These are phyloP conservation scores for Numenius phaeopus DNA, from an alignment of 2,797 vertebrate species.

Conservation along the genomic window DNA sequence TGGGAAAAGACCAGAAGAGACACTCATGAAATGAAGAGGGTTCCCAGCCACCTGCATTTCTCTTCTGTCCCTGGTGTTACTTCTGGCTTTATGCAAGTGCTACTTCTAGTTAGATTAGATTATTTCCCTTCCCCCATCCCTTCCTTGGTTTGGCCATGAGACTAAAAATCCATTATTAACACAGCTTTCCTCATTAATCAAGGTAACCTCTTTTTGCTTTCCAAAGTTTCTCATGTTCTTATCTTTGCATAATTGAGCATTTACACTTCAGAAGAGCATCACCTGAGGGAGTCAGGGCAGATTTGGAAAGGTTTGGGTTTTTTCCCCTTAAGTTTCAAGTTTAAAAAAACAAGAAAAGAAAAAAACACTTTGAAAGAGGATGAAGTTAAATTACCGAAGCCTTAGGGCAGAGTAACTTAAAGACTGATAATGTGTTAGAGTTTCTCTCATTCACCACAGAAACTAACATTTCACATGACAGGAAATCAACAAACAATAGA, in stretches of 20 bases:
- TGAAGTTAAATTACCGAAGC: slow-evolving; percentile 52
- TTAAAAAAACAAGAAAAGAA: neutral
- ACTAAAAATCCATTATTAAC: slow-evolving; percentile 45
- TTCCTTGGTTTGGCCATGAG: slow-evolving; percentile 24
- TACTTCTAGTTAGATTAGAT: slow-evolving; percentile 25
- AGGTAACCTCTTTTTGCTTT: slow-evolving; percentile 47
- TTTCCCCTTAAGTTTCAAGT: neutral
- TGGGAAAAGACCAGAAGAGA: neutral
- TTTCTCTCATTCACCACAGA: slow-evolving; percentile 46
- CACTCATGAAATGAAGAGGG: neutral
- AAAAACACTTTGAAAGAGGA: slow-evolving; percentile 10
- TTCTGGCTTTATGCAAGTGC: neutral
- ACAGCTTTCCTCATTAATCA: slow-evolving; percentile 65
- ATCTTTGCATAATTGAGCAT: slow-evolving; percentile 68
- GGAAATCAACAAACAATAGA: slow-evolving; percentile 36
- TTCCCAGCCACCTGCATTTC: neutral
- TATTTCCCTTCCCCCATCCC: neutral
- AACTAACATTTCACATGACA: slow-evolving; percentile 35
- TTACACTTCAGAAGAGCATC: slow-evolving; percentile 69
- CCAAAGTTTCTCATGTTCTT: slow-evolving; percentile 67
- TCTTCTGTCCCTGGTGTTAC: neutral
- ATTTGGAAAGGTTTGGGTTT: slow-evolving; percentile 8
- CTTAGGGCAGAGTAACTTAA: slow-evolving; percentile 39
- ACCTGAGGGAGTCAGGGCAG: slow-evolving; percentile 50
- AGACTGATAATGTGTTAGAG: slow-evolving; percentile 7